A percentile compares a stretch with the other conserved stretches of the same genome.
Conservation (phyloP, 2,113 vertebrate genomes). For the Chauna torquata region DNA sequence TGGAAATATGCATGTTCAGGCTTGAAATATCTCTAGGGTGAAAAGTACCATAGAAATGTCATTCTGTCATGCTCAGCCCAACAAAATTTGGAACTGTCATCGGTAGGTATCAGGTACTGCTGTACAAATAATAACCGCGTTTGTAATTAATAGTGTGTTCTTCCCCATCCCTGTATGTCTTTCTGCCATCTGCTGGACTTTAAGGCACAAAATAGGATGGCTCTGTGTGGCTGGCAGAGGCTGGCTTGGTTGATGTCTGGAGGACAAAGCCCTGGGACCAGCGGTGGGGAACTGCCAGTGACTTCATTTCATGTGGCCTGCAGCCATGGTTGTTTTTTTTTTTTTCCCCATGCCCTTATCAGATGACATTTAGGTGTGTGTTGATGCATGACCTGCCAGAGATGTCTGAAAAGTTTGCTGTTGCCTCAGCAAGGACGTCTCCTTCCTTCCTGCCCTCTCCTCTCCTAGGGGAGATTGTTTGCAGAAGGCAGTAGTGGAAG, state of each 20-base stretch:
- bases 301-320: neutral
- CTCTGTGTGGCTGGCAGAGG: accelerated
- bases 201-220: neutral
- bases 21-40: neutral
- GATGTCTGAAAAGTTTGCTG: neutral
- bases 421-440: neutral
- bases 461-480: neutral
- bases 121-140: accelerated
- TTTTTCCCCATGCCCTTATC: neutral
- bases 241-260: neutral
- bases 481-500: neutral
- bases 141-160: neutral
- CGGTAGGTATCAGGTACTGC: accelerated
- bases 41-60: neutral
- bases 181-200: conserved; percentile 33
- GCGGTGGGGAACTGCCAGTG: neutral
- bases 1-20: neutral
- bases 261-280: neutral
- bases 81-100: neutral
- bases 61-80: neutral
- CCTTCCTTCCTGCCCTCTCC: neutral
- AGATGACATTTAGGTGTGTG: neutral
- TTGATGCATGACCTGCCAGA: neutral
- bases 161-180: neutral
- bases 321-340: neutral